Evolutionary conservation across 1,140 invertebrate species (phyloP), one percentile per base, ranked within the genome.

Genomic region (Anastatus disparis): DNA sequence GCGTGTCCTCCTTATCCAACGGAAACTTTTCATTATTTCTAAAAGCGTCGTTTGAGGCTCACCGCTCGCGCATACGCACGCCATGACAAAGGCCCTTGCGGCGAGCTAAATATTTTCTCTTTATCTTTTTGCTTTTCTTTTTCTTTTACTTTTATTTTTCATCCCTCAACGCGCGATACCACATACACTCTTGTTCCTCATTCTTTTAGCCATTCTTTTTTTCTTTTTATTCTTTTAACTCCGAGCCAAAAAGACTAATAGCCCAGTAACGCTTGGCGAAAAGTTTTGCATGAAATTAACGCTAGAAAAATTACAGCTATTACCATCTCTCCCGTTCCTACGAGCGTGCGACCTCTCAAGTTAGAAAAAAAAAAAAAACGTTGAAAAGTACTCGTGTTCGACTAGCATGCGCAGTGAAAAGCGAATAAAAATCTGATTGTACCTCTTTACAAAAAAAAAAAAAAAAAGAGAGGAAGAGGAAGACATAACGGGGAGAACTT

Each of bases 251-350:
- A 71, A 69, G 59, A 67, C 52, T 40, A 61, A 74, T 61, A 59
- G 68, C 35, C 56, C 65, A 26, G 64, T 35, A 29, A 46, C 61
- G 55, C 59, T 72, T 72, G 48, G 55, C 35, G 72, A 70, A 76
- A 79, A 78, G 74, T 79, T 79, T 77, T 76, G 78, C 77, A 76
- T 77, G 72, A 79, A 79, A 79, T 79, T 78, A 79, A 78, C 71
- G 72, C 69, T 70, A 69, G 74, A 79, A 79, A 79, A 79, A 79
- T 79, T 74, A 79, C 75, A 70, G 73, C 77, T 76, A 79, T 78
- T 79, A 77, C 71, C 62, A 70, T 35, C 42, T 3, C 42, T 10
- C 31, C 31, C 31, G 4, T 10, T 10, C 31, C 31, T 35, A 4
- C 31, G 31, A 4, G 4, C 31, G 4, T 35, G 31, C 31, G n/a